Evolutionary conservation across 1,140 invertebrate species (phyloP).

Genomic region (Drosophila baimaii): DNA sequence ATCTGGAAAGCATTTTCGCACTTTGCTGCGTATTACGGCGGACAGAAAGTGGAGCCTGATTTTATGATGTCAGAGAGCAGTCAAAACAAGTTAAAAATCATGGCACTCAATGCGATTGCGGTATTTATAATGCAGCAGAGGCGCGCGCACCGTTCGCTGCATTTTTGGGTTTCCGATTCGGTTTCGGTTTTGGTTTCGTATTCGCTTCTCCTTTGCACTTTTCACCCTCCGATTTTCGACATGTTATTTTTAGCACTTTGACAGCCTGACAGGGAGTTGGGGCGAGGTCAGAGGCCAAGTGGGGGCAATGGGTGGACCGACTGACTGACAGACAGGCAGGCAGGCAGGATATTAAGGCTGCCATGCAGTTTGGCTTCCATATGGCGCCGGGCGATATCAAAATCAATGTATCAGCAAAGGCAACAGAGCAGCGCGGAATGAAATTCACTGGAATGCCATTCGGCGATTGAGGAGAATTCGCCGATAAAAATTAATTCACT

Average conservation of each 20-base stretch:
- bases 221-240: too few species aligned
- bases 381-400: constrained; percentile 43
- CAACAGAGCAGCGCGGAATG: constrained; percentile 16
- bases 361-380: constrained; percentile 32
- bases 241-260: constrained; percentile 69
- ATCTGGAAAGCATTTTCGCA: constrained; percentile 18
- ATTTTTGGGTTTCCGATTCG: constrained; percentile 32
- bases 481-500: constrained; percentile 45
- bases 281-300: constrained; percentile 29
- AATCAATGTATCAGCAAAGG: constrained; percentile 46
- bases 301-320: not conserved
- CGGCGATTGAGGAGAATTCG: constrained; percentile 21
- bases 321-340: constrained; percentile 59
- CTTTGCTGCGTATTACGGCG: constrained; percentile 7
- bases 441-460: constrained; percentile 34
- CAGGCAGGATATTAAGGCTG: constrained; percentile 75
- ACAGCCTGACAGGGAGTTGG: constrained; percentile 66
- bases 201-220: too few species aligned
- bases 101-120: constrained; percentile 75
- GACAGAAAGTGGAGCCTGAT: constrained; percentile 33
- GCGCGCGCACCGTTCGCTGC: constrained; percentile 53
- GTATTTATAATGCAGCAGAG: constrained; percentile 75
- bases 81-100: constrained; percentile 64
- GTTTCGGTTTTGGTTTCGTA: too few species aligned
- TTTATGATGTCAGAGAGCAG: constrained; percentile 41